These are phyloP conservation scores for Euphonia xanthogaster DNA, from an alignment of 2,797 vertebrate species.

Conservation along the genomic window DNA sequence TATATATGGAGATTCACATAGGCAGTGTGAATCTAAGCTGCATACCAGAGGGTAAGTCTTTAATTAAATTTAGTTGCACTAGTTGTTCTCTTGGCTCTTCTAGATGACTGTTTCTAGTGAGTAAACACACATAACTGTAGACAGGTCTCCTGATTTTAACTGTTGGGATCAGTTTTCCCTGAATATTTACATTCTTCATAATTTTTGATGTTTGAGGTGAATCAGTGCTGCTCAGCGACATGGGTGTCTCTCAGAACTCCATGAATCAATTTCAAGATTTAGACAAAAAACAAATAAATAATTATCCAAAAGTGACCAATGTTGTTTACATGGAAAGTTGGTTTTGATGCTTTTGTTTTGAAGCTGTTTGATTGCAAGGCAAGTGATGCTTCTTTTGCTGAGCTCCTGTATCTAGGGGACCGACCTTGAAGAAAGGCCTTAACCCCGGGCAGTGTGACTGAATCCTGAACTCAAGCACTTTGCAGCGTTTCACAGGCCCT, in stretches of 20 bases:
- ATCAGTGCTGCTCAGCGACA: background rate
- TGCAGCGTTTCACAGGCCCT: background rate
- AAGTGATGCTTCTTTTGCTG: background rate
- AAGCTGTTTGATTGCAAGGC: background rate
- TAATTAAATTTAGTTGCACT: background rate
- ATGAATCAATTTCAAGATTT: background rate
- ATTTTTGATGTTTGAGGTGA: background rate
- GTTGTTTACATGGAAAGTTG: background rate
- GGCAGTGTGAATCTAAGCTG: background rate
- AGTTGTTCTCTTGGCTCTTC: background rate
- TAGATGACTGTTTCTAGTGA: background rate
- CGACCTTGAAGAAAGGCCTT: background rate
- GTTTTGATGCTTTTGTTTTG: background rate
- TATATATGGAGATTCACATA: background rate
- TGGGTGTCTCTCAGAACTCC: background rate
- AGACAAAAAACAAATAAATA: background rate
- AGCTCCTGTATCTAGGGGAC: background rate
- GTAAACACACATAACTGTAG: background rate
- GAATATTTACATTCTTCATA: background rate
- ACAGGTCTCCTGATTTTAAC: background rate
- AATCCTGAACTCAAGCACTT: background rate
- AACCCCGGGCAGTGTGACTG: background rate
- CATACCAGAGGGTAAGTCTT: background rate
- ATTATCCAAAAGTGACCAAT: background rate
- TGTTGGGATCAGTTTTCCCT: background rate